Conservation (phyloP, 2,888 invertebrate genomes). For the Papilio protenor region DNA sequence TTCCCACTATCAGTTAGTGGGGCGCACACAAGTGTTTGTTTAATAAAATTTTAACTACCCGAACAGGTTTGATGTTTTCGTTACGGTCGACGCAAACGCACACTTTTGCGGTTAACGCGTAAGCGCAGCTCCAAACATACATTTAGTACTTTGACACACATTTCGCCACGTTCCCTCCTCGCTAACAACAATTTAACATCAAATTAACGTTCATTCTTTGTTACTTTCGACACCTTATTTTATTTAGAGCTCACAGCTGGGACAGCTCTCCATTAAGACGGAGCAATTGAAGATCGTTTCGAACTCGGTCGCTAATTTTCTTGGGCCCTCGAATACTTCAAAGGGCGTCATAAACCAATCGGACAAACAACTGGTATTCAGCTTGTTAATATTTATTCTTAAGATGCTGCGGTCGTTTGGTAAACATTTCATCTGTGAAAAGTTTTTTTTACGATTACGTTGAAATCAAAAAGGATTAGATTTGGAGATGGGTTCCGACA, state of each 20-base stretch:
- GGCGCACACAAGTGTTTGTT: conserved; percentile 69
- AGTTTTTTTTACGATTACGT: conserved; percentile 58
- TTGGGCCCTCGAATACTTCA: conserved; percentile 59
- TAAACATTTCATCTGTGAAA: conserved; percentile 33
- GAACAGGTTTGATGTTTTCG: conserved; percentile 73
- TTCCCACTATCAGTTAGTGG: conserved; percentile 71
- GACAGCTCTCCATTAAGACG: conserved; percentile 39
- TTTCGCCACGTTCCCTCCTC: conserved; percentile 56
- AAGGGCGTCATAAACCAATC: conserved; percentile 69
- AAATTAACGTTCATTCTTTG: conserved; percentile 46
- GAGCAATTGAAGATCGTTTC: conserved; percentile 61
- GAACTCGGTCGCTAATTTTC: conserved; percentile 66
- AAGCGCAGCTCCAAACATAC: conserved; percentile 61
- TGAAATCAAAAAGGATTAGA: conserved; percentile 58
- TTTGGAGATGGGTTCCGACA: conserved; percentile 54
- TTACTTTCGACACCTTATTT: conserved; percentile 48
- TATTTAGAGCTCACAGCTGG: conserved; percentile 33
- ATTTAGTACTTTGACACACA: conserved; percentile 78
- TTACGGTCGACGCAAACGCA: conserved; percentile 55
- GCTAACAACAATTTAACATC: conserved; percentile 54
- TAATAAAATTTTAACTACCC: conserved; percentile 71
- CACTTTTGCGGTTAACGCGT: conserved; percentile 75
- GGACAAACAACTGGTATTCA: conserved; percentile 57
- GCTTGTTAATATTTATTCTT: conserved; percentile 70
- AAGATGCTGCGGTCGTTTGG: conserved; percentile 3